Evolutionary conservation across 2,113 vertebrate species (phyloP).

Genomic region (Myrmecobius fasciatus): DNA sequence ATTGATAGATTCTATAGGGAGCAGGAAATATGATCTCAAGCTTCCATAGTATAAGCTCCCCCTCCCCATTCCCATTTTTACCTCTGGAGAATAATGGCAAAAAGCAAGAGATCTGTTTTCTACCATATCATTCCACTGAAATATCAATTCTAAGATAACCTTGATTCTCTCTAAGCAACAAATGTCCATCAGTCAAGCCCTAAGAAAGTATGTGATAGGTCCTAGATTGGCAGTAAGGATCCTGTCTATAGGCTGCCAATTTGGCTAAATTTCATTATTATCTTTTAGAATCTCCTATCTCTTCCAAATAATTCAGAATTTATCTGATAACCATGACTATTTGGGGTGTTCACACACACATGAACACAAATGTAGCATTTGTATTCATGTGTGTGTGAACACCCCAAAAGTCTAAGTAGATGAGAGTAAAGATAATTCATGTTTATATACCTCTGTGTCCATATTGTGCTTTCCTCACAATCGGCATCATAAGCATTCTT

Average conservation of each 20-base stretch:
- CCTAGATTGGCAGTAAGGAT: neutral
- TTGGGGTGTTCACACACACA: too few species aligned
- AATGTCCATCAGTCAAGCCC: neutral
- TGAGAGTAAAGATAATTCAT: neutral
- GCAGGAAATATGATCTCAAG: neutral
- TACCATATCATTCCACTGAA: neutral
- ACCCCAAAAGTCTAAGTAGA: neutral
- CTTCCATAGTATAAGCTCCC: neutral
- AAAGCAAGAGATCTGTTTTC: neutral
- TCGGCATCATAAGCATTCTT: neutral
- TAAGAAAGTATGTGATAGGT: neutral
- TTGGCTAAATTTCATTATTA: neutral
- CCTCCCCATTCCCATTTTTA: neutral
- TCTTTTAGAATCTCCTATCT: neutral
- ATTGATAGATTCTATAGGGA: neutral
- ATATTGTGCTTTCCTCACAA: neutral
- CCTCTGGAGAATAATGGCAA: neutral
- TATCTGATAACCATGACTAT: neutral
- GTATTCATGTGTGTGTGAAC: neutral
- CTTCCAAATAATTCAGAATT: neutral
- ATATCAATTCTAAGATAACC: neutral
- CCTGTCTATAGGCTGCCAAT: neutral
- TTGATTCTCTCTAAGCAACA: neutral
- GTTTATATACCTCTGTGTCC: neutral
- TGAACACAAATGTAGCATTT: too few species aligned